Base-by-base conservation (phyloP, 2,113 vertebrate species). In the Eleginops maclovinus region DNA sequence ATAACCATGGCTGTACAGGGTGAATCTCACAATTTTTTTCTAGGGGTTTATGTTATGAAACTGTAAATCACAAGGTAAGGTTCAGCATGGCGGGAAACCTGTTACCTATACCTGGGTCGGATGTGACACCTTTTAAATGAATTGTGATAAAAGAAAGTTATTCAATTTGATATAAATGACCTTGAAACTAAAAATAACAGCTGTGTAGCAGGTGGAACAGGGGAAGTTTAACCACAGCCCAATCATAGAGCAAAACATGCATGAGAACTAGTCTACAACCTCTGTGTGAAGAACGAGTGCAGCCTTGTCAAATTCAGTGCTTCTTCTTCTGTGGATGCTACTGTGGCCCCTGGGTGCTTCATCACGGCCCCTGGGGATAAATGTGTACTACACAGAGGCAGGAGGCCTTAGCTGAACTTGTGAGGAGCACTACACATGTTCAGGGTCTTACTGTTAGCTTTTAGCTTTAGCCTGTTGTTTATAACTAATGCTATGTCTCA, bases 301-400 rank as follows among this genome's bases (percentile, higher is more conserved):
- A 93, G 91, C 77, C 60, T 85, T 83, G 90, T 91, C 86, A 90
- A 81, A 88, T 90, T 91, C 79, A 85, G 86, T 87, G 78, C 63
- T 44, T 77, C 82, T 75, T 77, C 74, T 40, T 76, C 56, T 36
- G 28, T 91, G 80, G 89, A 60, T 6, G 65, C 28, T 77, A 86
- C 87, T 89, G 90, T 67, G 76, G 78, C 87, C 85, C 70, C 67
- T 13, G 1, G 9, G 85, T 47, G 61, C 72, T 74, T 4, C 9
- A 43, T 28, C n/a, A 14, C 81, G 63, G 43, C 68, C 54, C 0
- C 43, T 75, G 85, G 77, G 85, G 82, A 87, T 90, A 83, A 49
- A 89, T 66, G 68, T 77, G 51, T 72, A 16, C 78, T 87, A 75
- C 84, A 81, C 64, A 90, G 87, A 91, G 17, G 44, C 19, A 61